Evolutionary conservation across 2,113 vertebrate species (phyloP), one percentile per base, ranked within the genome.

Genomic region (Conger conger): DNA sequence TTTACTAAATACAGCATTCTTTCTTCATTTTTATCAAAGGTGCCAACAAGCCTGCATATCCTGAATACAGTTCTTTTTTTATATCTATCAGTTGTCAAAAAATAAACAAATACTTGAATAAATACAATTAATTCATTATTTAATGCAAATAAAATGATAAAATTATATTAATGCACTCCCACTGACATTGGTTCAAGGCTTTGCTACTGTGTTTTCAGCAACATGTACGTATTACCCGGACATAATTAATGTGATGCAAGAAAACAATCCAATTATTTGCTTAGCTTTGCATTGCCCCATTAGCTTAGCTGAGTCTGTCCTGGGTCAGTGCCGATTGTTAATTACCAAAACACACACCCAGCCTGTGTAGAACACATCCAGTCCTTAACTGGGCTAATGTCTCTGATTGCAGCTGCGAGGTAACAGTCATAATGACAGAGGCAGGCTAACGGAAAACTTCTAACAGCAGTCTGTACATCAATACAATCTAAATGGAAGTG

Each of bases 301-400:
- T 82, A 53, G 27, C 45, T 33, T 30, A n/a, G 80, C 45, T 60
- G 16, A 57, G 42, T 82, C 35, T 82, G 80, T 82, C 50, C 80
- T 17, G 42, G 80, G 80, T 82, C 50, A 82, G 80, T 23, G n/a
- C 80, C 60, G 50, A 82, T 54, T 82, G 42, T 33, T 45, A 80
- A 80, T 80, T 80, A 80, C 40, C 79, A 79, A 79, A 79, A 79
- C 38, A 79, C 78, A 79, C 78, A 79, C 36, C 20, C 35, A 18
- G 38, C 37, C 42, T 38, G 78, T 79, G 78, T 40, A 79, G 78
- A 79, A 79, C 38, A 38, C 77, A 42, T 45, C 35, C 79, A 42
- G 17, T 81, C 80, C 30, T 81, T 54, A 81, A 81, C 80, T 33
- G 4, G 33, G 80, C 80, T 81, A 81, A 81, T 81, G 45, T 11